Evolutionary conservation across 1,140 invertebrate genomes (phyloP).

Genomic region (Cepaea nemoralis): DNA sequence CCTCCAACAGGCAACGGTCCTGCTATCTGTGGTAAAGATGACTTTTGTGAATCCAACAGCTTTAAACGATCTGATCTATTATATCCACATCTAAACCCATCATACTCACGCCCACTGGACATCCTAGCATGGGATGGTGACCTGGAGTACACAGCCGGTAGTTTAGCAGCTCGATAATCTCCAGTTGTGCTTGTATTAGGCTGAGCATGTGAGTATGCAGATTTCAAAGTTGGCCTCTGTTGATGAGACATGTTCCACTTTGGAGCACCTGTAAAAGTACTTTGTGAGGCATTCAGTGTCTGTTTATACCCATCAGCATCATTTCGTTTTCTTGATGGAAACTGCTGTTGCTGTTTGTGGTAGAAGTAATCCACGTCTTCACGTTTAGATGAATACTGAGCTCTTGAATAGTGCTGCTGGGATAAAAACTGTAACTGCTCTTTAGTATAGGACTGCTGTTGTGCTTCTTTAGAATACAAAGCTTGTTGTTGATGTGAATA

Average conservation of each 20-base stretch:
- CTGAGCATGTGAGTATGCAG: neutral
- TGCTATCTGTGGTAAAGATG: conserved; percentile 14
- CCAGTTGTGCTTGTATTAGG: neutral
- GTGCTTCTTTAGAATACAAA: conserved; percentile 17
- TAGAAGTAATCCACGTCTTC: conserved; percentile 18
- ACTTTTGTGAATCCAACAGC: neutral
- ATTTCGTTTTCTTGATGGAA: conserved; percentile 9
- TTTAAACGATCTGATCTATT: neutral
- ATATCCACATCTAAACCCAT: neutral
- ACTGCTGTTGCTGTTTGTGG: conserved; percentile 22
- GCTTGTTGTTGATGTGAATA: conserved; percentile 12
- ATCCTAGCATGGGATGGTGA: neutral
- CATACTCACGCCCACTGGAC: neutral
- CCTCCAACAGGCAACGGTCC: conserved; percentile 27
- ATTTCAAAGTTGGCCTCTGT: neutral
- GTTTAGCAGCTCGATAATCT: neutral
- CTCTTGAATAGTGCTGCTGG: neutral
- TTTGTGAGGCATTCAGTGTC: neutral
- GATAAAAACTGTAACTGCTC: conserved; percentile 21
- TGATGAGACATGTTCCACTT: conserved; percentile 23
- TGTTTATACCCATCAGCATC: conserved; percentile 16
- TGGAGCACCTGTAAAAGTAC: neutral
- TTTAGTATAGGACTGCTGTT: conserved; percentile 18
- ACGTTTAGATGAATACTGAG: neutral
- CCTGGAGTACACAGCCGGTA: neutral